Conservation (phyloP, 2,888 invertebrate genomes). For the Athrips mouffetella region DNA sequence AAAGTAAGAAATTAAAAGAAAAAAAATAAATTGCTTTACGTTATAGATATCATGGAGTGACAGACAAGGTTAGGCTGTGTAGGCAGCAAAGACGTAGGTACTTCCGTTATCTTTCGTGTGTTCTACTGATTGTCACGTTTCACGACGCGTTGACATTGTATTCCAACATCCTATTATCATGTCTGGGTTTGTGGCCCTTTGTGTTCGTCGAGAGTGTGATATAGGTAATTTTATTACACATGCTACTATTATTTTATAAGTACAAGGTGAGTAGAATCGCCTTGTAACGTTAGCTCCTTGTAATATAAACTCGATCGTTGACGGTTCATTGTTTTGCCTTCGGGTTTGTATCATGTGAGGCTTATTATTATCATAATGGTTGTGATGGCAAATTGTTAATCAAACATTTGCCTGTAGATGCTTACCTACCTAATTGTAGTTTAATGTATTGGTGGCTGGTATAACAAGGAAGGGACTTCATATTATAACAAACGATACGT, state of each 20-base stretch:
- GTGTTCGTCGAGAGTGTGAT: constrained; percentile 26
- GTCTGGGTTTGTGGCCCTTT: constrained; percentile 34
- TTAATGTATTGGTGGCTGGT: too few species aligned
- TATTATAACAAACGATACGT: neutral
- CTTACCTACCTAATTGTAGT: too few species aligned
- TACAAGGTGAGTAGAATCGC: constrained; percentile 20
- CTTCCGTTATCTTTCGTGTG: constrained; percentile 49
- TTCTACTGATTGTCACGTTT: constrained; percentile 59
- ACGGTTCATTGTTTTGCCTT: constrained; percentile 44
- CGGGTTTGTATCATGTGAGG: constrained; percentile 26
- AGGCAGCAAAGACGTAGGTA: constrained; percentile 41
- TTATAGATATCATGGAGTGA: neutral
- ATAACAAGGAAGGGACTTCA: neutral
- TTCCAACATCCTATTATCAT: constrained; percentile 47
- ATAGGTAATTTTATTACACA: constrained; percentile 18
- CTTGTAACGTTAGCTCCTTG: constrained; percentile 27
- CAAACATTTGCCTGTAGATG: constrained; percentile 28
- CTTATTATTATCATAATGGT: constrained; percentile 40
- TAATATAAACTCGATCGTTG: constrained; percentile 30
- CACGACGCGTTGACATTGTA: constrained; percentile 47
- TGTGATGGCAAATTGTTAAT: constrained; percentile 30
- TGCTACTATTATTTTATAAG: constrained; percentile 18
- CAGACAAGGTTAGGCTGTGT: neutral
- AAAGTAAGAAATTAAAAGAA: too few species aligned
- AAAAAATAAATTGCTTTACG: neutral